Conservation (phyloP, 2,113 vertebrate genomes). For the Grus americana region DNA sequence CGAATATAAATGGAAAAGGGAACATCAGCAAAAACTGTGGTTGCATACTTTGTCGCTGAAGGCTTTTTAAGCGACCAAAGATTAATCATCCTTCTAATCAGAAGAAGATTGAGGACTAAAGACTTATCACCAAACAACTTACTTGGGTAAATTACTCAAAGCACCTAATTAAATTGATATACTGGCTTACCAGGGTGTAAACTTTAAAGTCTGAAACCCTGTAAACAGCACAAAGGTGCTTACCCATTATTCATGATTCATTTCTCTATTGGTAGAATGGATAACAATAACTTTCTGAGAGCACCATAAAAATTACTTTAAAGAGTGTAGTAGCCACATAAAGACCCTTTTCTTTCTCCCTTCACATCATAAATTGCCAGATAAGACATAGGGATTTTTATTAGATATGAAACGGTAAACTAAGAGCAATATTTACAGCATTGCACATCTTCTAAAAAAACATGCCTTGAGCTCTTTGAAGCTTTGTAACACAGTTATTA, state of each 20-base stretch:
- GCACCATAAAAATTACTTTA: slow-evolving; percentile 62
- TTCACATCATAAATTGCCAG: slow-evolving; percentile 45
- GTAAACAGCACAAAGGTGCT: slow-evolving; percentile 52
- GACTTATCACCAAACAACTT: slow-evolving; percentile 55
- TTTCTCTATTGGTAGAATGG: slow-evolving; percentile 29
- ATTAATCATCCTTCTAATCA: slow-evolving; percentile 64
- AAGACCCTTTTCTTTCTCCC: slow-evolving; percentile 7
- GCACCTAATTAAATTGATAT: slow-evolving; percentile 65
- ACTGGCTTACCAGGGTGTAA: slow-evolving; percentile 38
- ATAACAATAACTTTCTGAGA: slow-evolving; percentile 46
- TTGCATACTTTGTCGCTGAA: neutral
- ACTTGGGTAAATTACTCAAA: slow-evolving; percentile 65
- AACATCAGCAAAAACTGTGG: slow-evolving; percentile 2
- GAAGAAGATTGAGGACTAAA: slow-evolving; percentile 62
- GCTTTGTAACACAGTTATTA: neutral
- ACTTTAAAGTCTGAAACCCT: slow-evolving; percentile 47
- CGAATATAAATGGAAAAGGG: slow-evolving; percentile 37
- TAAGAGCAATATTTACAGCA: slow-evolving; percentile 31
- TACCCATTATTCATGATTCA: slow-evolving; percentile 28
- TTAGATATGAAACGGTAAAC: slow-evolving; percentile 25
- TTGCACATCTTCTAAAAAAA: neutral
- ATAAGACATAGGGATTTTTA: slow-evolving; percentile 25
- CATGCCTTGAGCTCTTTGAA: slow-evolving; percentile 1
- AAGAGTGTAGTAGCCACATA: slow-evolving; percentile 37
- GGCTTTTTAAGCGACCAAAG: slow-evolving; percentile 37